Conservation (phyloP, 2,797 vertebrate genomes). For the Benthosema pterotum region DNA sequence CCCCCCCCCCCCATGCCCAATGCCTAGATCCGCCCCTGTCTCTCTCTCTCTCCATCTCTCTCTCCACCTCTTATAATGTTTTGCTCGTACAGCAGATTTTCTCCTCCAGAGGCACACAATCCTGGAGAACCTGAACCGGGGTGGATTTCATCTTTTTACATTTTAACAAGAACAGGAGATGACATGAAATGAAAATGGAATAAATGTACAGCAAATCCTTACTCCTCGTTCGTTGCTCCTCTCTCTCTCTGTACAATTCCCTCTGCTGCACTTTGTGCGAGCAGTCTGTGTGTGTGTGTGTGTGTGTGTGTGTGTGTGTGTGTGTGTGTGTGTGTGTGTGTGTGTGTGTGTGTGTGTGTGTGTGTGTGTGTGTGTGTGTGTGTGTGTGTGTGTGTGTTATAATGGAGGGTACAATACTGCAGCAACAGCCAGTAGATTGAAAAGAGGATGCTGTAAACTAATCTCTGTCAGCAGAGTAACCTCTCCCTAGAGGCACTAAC, state of each 20-base stretch:
- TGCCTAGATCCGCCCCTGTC: too few species aligned
- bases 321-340: background rate
- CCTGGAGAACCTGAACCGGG: conserved; percentile 16
- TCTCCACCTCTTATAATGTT: background rate
- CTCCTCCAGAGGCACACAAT: conserved; percentile 28
- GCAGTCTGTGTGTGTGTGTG: conserved; percentile 2
- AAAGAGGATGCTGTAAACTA: conserved; percentile 63
- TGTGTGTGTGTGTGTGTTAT: background rate
- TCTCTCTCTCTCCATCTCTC: conserved; percentile 3
- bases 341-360: background rate
- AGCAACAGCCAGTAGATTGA: conserved; percentile 58
- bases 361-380: background rate
- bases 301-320: conserved; percentile 7
- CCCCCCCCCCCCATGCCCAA: too few species aligned
- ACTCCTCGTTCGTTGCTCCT: conserved; percentile 4
- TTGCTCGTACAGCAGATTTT: conserved; percentile 27
- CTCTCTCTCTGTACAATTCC: background rate
- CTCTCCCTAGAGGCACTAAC: conserved; percentile 52
- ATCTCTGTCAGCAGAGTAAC: conserved; percentile 66
- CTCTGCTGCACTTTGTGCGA: background rate
- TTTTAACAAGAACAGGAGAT: conserved; percentile 42
- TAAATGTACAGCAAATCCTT: conserved; percentile 32
- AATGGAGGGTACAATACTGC: conserved; percentile 10
- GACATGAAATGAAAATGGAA: conserved; percentile 38
- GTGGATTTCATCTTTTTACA: conserved; percentile 42